Conservation (phyloP, 2,888 invertebrate genomes). For the Didymodactylos carnosus region DNA sequence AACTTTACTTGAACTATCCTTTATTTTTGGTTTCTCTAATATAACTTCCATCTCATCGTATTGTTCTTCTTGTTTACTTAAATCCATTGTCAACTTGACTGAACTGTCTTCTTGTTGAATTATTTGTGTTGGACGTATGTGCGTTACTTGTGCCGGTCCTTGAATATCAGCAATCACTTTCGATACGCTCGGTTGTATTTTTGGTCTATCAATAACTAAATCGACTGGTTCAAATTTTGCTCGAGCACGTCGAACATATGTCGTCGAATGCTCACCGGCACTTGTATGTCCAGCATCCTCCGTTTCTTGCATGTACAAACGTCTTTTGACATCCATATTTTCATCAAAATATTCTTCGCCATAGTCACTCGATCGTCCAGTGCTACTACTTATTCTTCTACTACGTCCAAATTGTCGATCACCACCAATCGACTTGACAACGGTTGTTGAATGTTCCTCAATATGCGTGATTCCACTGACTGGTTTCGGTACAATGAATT, state of each 20-base stretch:
- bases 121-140: background rate
- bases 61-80: background rate
- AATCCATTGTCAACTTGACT: background rate
- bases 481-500: background rate
- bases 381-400: background rate
- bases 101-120: background rate
- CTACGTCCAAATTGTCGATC: no score
- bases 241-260: background rate
- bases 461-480: background rate
- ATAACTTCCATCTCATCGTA: background rate
- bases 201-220: background rate
- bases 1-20: background rate
- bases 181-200: background rate
- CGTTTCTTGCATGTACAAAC: background rate
- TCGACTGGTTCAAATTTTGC: background rate
- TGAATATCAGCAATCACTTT: background rate
- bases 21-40: background rate
- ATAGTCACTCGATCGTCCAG: background rate
- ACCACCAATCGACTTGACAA: background rate
- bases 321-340: background rate
- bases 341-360: background rate
- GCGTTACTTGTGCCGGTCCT: background rate
- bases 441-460: background rate
- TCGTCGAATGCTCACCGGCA: background rate
- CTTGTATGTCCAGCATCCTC: background rate